Conservation (phyloP, 2,797 vertebrate genomes). For the Amblyopsis hoosieri region DNA sequence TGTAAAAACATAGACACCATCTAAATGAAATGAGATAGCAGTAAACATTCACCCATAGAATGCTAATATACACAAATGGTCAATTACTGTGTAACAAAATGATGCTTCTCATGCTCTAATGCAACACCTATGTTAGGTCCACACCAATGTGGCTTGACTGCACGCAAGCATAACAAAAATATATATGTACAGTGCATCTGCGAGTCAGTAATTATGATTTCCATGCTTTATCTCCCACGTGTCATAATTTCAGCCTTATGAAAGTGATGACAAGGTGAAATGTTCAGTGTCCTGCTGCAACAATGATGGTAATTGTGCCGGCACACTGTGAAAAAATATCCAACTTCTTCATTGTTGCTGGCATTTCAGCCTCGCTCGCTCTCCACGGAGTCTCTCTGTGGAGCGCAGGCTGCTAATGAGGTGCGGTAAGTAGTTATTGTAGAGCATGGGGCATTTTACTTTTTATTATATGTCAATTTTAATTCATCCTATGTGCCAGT, state of each 20-base stretch:
- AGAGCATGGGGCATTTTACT: slow-evolving; percentile 27
- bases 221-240: not conserved
- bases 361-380: slow-evolving; percentile 35
- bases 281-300: slow-evolving; percentile 57
- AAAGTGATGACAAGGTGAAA: slow-evolving; percentile 60
- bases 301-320: slow-evolving; percentile 65
- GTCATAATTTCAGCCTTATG: slow-evolving; percentile 33
- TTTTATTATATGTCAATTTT: too few relatives aligned
- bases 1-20: slow-evolving; percentile 24
- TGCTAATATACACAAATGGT: slow-evolving; percentile 16
- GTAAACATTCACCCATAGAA: not conserved
- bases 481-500: slow-evolving; percentile 39
- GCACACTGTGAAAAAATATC: slow-evolving; percentile 55
- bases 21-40: slow-evolving; percentile 19
- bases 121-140: too few relatives aligned
- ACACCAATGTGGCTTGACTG: not conserved
- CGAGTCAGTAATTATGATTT: not conserved
- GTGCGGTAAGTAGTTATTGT: slow-evolving; percentile 44
- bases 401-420: slow-evolving; percentile 52
- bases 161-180: slow-evolving; percentile 2
- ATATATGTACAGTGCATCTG: not conserved
- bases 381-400: slow-evolving; percentile 13
- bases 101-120: slow-evolving; percentile 57
- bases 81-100: slow-evolving; percentile 67
- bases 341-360: slow-evolving; percentile 35